Base-by-base conservation (phyloP, 2,888 invertebrate genomes). In the Archips crataeganus region DNA sequence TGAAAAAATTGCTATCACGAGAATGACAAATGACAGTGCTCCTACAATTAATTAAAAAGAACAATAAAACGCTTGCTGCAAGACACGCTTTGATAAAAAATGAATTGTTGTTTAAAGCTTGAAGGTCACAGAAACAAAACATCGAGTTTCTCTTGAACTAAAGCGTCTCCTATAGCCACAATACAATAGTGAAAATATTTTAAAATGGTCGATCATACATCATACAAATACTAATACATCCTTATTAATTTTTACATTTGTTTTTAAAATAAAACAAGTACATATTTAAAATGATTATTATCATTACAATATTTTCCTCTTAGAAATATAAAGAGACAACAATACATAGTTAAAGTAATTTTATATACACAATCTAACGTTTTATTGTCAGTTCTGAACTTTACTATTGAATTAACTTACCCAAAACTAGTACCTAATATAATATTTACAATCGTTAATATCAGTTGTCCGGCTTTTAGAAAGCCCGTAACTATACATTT, bases 361-460 rank as follows among this genome's bases (percentile, higher is more conserved):
- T 72, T 88, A 85, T 89, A 85, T 89, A 93, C 87, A 90, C 78
- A 83, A 80, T 85, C 87, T 91, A 92, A 89, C 85, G 86, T 79
- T 89, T 94, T 94, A 94, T 94, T 94, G 94, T 94, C 94, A 92
- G 91, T 94, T 93, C 91, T 92, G 94, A 94, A 94, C 93, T 82
- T 90, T 89, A 82, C 81, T 83, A 83, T 81, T 82, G 83, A 84
- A 82, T 79, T 83, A 83, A 65, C 69, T 65, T 74, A 74, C 42
- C 6, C 79, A 81, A 74, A 57, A 70, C 79, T 71, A 78, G 71
- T 75, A n/a, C n/a, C n/a, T n/a, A 75, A 51, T 75, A 78, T 67
- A 75, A 45, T 75, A 78, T 75, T 67, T 77, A 77, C 75, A 76
- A 42, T 68, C 61, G 68, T 75, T 72, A 67, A 75, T 76, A 80